phyloP scores from a whole-genome alignment of 2,113 vertebrate genomes.

The Camelus dromedarius region DNA sequence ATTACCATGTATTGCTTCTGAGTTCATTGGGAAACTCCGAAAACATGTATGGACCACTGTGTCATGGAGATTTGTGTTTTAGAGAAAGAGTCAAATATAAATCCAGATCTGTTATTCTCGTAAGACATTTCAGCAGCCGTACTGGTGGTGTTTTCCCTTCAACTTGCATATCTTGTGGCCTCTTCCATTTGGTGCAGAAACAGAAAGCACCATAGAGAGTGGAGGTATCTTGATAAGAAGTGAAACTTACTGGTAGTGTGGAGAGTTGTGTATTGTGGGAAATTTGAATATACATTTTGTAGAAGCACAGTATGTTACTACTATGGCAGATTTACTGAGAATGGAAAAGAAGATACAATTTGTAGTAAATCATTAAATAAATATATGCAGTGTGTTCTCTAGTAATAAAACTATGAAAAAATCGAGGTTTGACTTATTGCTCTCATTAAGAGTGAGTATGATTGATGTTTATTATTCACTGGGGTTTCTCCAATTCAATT shows the following conservation, averaged over 20 bases:
- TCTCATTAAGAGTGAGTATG: conserved; percentile 57
- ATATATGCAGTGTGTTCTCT: background rate
- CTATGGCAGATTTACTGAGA: background rate
- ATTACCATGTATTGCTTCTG: background rate
- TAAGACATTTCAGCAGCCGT: conserved; percentile 1
- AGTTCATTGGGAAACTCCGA: background rate
- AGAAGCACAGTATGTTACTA: background rate
- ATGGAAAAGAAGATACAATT: conserved; percentile 38
- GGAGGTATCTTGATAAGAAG: background rate
- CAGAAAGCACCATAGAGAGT: background rate
- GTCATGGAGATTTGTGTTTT: background rate
- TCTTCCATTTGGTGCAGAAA: background rate
- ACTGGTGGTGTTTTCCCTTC: background rate
- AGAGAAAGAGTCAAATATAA: background rate
- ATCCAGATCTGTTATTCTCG: background rate
- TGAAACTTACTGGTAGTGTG: background rate
- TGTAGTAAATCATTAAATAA: conserved; percentile 48
- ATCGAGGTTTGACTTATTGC: conserved; percentile 53
- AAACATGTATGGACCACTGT: background rate
- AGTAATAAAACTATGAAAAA: conserved; percentile 32
- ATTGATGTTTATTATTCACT: conserved; percentile 62
- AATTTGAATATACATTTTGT: background rate
- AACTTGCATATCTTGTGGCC: background rate
- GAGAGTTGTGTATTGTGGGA: background rate
- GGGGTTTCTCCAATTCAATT: background rate